phyloP scores from a whole-genome alignment of 1,140 invertebrate genomes.

The Drosophila sproati region DNA sequence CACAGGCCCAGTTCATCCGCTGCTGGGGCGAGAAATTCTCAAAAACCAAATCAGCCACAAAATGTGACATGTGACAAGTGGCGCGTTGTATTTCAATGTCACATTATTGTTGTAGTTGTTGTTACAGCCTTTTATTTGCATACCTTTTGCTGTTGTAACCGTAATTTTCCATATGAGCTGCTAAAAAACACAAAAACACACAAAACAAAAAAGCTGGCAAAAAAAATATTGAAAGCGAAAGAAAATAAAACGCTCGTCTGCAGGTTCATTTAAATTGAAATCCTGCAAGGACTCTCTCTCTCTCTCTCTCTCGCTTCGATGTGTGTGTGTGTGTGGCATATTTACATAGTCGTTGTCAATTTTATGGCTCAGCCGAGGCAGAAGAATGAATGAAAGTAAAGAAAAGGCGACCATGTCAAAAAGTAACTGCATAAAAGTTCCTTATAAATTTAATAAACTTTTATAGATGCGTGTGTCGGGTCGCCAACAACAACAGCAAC shows the following conservation, averaged over 20 bases:
- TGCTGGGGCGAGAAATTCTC: conserved; percentile 25
- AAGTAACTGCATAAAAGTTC: conserved; percentile 82
- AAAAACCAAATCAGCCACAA: conserved; percentile 69
- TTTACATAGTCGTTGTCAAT: conserved; percentile 81
- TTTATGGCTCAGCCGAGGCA: conserved; percentile 61
- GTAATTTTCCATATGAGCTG: conserved; percentile 79
- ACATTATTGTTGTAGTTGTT: conserved; percentile 44
- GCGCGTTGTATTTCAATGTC: conserved; percentile 76
- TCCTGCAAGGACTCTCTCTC: conserved; percentile 36
- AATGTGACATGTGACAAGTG: conserved; percentile 80
- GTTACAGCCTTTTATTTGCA: conserved; percentile 60
- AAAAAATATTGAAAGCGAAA: conserved; percentile 76
- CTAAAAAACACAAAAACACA: conserved; percentile 22
- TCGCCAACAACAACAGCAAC: neutral
- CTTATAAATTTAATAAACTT: conserved; percentile 84
- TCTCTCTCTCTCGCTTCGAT: neutral
- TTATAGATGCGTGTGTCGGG: conserved; percentile 64
- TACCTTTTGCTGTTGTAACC: conserved; percentile 44
- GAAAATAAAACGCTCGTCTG: conserved; percentile 75
- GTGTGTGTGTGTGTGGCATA: conserved; percentile 41
- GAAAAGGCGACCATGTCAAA: conserved; percentile 74
- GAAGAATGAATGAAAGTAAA: conserved; percentile 33
- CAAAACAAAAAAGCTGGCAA: conserved; percentile 10
- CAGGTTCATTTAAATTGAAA: conserved; percentile 82
- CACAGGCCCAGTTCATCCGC: conserved; percentile 23